Evolutionary conservation across 2,113 vertebrate genomes (phyloP).

Genomic region (Archocentrus centrarchus): DNA sequence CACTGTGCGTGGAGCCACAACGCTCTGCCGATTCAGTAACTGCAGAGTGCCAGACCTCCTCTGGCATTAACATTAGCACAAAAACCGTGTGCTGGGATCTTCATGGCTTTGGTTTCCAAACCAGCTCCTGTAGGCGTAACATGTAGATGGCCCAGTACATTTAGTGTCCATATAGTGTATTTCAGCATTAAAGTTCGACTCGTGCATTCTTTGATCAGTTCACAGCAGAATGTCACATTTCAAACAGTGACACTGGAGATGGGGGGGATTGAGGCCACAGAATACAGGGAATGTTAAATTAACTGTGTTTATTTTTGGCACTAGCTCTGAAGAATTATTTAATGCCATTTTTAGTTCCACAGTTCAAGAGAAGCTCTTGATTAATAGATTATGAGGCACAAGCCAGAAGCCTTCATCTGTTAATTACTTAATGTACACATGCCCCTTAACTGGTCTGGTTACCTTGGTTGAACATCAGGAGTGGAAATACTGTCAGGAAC

Average conservation of each 20-base stretch:
- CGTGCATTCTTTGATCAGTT: not conserved
- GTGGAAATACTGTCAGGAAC: not conserved
- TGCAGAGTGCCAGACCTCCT: not conserved
- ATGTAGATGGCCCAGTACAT: not conserved
- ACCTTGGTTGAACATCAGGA: not conserved
- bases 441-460: not conserved
- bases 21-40: not conserved
- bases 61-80: not conserved
- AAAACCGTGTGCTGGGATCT: not conserved
- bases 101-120: not conserved
- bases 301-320: conserved; percentile 9
- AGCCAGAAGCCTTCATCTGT: not conserved
- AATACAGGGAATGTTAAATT: not conserved
- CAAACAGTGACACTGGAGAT: not conserved
- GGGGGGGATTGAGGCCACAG: not conserved
- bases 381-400: not conserved
- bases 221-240: not conserved
- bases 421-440: not conserved
- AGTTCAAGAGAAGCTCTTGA: conserved; percentile 1
- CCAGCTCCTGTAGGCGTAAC: not conserved
- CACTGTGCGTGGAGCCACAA: no score
- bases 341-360: not conserved
- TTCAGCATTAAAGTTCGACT: not conserved
- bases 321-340: not conserved
- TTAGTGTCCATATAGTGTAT: not conserved